Evolutionary conservation across 1,140 invertebrate species (phyloP), one percentile per base, ranked within the genome.

Genomic region (Cotesia vestalis): DNA sequence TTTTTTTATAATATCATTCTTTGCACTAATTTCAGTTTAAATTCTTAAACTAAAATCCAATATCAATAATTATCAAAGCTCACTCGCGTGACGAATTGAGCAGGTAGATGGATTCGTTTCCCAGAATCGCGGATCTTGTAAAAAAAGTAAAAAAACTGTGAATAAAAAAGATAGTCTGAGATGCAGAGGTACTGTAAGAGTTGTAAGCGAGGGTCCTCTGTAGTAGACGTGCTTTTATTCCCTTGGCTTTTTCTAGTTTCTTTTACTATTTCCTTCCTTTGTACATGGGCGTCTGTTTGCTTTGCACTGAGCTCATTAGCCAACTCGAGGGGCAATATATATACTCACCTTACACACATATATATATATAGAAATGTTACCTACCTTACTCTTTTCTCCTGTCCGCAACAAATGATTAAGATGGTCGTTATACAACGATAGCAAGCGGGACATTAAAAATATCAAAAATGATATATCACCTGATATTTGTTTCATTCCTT

Each of bases 221-320:
- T n/a, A 14, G 17, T 55, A 55, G 53, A 72, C 66, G 36, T 63
- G 72, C 62, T 74, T 69, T 74, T 74, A 74, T 74, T 71, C 66
- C 38, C 64, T 74, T 36, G 20, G 59, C 59, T 66, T 69, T 46
- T 46, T 66, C 72, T 69, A 72, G 53, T 61, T 71, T 69, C 67
- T 53, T 77, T 74, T 75, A 72, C 71, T 75, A 74, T 73, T 74
- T 71, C 67, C 66, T 72, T 74, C 60, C 70, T 75, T 74, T 73
- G 74, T 75, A 59, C 71, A 63, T 55, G 72, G 55, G 69, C 63
- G 72, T 74, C 70, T 78, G 77, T 78, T 78, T 78, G 76, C 76
- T 78, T 77, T 78, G 73, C 76, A 77, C 75, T 73, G 75, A 74
- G 77, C 76, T 78, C 77, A 78, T 78, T 78, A 78, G 76, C 59